Conservation (phyloP, 2,113 vertebrate genomes). For the Cromileptes altivelis region DNA sequence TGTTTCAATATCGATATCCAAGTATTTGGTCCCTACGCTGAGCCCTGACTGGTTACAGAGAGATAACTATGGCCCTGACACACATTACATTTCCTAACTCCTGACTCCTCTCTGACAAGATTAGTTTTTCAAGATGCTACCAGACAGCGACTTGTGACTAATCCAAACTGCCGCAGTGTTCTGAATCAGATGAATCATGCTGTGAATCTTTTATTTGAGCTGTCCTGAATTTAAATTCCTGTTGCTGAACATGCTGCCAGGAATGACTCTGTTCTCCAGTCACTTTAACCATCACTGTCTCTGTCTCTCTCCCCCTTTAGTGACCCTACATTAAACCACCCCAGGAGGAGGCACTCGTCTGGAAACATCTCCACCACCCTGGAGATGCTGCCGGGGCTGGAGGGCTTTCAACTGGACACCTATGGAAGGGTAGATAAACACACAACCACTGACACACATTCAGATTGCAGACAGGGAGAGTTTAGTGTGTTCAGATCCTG, state of each 20-base stretch:
- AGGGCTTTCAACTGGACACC: constrained; percentile 93
- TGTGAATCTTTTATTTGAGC: neutral
- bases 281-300: neutral
- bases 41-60: neutral
- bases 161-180: neutral
- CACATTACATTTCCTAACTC: neutral
- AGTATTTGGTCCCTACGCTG: neutral
- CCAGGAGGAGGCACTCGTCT: constrained; percentile 94
- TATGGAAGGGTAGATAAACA: constrained; percentile 89
- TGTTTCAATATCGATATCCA: no score
- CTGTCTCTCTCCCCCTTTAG: constrained; percentile 70
- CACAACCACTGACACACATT: neutral
- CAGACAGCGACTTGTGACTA: neutral
- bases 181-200: neutral
- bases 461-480: neutral
- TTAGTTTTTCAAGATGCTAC: neutral
- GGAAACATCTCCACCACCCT: constrained; percentile 91
- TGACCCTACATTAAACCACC: constrained; percentile 90
- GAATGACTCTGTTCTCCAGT: neutral
- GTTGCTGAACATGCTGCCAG: neutral
- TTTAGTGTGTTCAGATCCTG: neutral
- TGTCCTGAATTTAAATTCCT: neutral
- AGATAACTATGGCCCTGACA: neutral
- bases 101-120: no score
- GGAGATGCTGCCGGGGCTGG: constrained; percentile 93